Percentiles rank a stretch among this genome's conserved stretches.
Conservation (phyloP, 2,113 vertebrate genomes). For the Pseudorectes ferrugineus region DNA sequence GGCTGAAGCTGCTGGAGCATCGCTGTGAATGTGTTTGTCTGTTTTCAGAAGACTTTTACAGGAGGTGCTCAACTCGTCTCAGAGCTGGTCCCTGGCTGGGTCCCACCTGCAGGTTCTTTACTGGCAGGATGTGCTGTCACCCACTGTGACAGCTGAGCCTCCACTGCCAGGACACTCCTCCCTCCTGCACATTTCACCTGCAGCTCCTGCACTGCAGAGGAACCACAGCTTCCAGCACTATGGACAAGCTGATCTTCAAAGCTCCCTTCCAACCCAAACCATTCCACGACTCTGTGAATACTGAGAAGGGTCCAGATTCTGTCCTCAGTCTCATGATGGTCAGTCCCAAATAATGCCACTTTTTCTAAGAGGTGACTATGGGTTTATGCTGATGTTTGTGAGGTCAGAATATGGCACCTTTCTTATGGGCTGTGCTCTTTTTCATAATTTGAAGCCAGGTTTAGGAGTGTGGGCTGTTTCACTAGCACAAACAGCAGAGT, state of each 20-base stretch:
- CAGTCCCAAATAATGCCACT: background rate
- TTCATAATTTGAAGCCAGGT: background rate
- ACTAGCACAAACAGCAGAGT: background rate
- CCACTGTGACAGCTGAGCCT: background rate
- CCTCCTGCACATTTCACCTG: background rate
- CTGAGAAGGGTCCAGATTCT: background rate
- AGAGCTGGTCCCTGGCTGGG: background rate
- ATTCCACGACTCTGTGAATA: background rate
- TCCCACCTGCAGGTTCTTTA: accelerated
- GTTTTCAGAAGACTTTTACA: background rate
- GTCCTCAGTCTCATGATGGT: background rate
- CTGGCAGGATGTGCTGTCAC: background rate
- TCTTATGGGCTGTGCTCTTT: background rate
- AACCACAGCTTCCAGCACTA: background rate
- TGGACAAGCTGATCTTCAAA: background rate
- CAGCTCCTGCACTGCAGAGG: background rate
- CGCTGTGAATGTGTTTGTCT: background rate
- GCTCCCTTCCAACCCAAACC: background rate
- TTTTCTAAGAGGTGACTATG: background rate
- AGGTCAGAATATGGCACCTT: background rate
- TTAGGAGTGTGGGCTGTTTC: background rate
- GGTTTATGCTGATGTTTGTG: background rate
- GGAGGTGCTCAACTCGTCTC: background rate
- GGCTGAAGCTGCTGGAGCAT: background rate
- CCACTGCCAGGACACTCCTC: background rate